Conservation (phyloP, 2,113 vertebrate genomes). For the rat (Rattus norvegicus) region GRCr8 NC_086026.1:104692001-104692500, state of each 20-base stretch:
- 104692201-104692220: background rate
- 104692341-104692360: background rate
- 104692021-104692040: background rate
- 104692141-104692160: background rate
- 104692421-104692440: background rate
- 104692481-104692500: background rate
- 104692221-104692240: background rate
- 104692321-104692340: background rate
- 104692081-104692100: background rate
- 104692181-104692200: slow-evolving; percentile 9
- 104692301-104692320: background rate
- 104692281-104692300: background rate
- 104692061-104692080: background rate
- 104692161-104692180: background rate
- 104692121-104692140: background rate
- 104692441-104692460: background rate
- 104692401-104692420: background rate
- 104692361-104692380: background rate
- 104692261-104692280: background rate
- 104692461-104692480: background rate
- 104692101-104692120: background rate
- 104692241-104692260: background rate
- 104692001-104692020: background rate
- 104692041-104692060: background rate
- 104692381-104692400: background rate